Evolutionary conservation across 2,888 invertebrate genomes (phyloP).

Genomic region (Sesia bembeciformis): DNA sequence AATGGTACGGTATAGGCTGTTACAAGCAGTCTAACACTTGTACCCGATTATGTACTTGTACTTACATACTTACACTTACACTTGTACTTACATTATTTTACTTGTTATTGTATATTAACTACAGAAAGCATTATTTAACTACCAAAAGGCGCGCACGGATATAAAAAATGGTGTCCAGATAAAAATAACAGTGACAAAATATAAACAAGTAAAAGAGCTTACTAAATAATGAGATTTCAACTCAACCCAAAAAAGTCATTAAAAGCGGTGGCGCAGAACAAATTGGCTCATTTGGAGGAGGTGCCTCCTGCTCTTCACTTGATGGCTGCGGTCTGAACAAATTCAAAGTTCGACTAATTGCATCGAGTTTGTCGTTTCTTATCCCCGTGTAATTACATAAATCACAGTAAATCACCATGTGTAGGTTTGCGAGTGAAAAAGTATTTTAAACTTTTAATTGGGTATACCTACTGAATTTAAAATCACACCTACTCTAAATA

Average conservation of each 20-base stretch:
- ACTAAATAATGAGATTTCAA: conserved; percentile 26
- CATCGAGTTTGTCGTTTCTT: conserved; percentile 18
- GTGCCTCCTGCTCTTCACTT: conserved; percentile 9
- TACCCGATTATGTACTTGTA: too few species aligned
- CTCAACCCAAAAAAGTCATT: conserved; percentile 30
- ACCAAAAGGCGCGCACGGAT: neutral
- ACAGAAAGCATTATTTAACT: too few species aligned
- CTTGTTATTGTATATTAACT: too few species aligned
- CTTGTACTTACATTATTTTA: too few species aligned
- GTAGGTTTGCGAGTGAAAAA: too few species aligned
- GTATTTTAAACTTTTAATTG: too few species aligned
- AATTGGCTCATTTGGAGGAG: conserved; percentile 30
- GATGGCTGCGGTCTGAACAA: conserved; percentile 14
- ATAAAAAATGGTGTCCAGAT: conserved; percentile 12
- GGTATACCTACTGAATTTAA: too few species aligned
- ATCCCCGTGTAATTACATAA: conserved; percentile 17
- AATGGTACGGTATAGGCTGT: too few species aligned
- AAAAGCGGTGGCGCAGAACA: conserved; percentile 30
- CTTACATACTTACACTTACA: too few species aligned
- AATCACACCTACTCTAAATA: too few species aligned
- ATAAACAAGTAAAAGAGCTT: conserved; percentile 21
- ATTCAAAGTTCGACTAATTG: conserved; percentile 28
- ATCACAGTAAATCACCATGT: conserved; percentile 14
- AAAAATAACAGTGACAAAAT: conserved; percentile 19
- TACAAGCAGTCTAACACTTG: too few species aligned